phyloP scores from a whole-genome alignment of 2,888 invertebrate genomes.

The Platycheirus albimanus region DNA sequence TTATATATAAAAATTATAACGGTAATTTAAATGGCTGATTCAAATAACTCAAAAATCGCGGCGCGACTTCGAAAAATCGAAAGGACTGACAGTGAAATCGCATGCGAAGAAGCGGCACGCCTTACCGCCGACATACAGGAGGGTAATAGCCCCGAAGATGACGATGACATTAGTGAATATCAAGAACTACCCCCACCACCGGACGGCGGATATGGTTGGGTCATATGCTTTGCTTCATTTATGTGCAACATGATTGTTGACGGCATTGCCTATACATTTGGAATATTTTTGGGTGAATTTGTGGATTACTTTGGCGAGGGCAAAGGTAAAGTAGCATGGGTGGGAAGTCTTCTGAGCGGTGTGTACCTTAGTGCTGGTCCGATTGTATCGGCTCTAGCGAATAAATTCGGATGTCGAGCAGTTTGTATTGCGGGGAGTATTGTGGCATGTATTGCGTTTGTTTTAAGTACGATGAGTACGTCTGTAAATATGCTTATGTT shows the following conservation, averaged over 20 bases:
- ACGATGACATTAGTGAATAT: slow-evolving; percentile 87
- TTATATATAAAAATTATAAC: slow-evolving; percentile 37
- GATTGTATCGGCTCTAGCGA: slow-evolving; percentile 96
- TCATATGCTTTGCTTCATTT: slow-evolving; percentile 97
- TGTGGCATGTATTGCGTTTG: slow-evolving; percentile 92
- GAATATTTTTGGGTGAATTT: slow-evolving; percentile 93
- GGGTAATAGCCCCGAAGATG: slow-evolving; percentile 85
- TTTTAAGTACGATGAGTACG: slow-evolving; percentile 92
- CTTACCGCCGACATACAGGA: slow-evolving; percentile 87
- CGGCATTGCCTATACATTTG: slow-evolving; percentile 99
- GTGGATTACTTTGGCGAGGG: slow-evolving; percentile 92
- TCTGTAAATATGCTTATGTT: slow-evolving; percentile 95
- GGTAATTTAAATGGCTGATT: slow-evolving; percentile 77
- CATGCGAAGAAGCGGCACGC: slow-evolving; percentile 92
- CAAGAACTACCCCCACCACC: slow-evolving; percentile 93
- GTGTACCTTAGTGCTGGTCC: slow-evolving; percentile 98
- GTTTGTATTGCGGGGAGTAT: slow-evolving; percentile 97
- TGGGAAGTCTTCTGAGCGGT: slow-evolving; percentile 96
- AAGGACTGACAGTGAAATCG: slow-evolving; percentile 92
- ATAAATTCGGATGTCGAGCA: slow-evolving; percentile 96
- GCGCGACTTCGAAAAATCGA: slow-evolving; percentile 83
- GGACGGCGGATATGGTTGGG: slow-evolving; percentile 95
- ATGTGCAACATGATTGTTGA: slow-evolving; percentile 99
- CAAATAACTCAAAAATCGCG: slow-evolving; percentile 76
- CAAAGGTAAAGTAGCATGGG: slow-evolving; percentile 95